phyloP scores from a whole-genome alignment of 2,888 invertebrate genomes.

The Trissolcus brochymenae region DNA sequence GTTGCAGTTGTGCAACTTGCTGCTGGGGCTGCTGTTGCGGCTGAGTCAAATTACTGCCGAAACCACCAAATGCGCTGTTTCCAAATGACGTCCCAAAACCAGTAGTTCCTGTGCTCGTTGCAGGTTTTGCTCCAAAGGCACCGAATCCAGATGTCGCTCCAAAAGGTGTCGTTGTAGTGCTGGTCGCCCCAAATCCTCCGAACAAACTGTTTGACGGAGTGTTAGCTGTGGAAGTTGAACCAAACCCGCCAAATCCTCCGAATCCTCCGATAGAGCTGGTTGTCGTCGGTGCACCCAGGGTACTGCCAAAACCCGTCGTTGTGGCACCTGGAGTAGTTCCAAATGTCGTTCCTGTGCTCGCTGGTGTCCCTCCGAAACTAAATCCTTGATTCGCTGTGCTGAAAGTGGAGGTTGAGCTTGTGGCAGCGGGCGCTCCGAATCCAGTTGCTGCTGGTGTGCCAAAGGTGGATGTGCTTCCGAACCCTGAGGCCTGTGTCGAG shows the following conservation, averaged over 20 bases:
- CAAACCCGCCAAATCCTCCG: conserved; percentile 71
- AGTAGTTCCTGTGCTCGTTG: conserved; percentile 76
- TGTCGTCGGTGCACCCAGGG: conserved; percentile 66
- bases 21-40: conserved; percentile 59
- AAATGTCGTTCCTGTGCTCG: conserved; percentile 74
- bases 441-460: conserved; percentile 75
- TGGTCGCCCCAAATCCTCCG: conserved; percentile 77
- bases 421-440: conserved; percentile 76
- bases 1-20: conserved; percentile 73
- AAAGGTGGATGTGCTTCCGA: conserved; percentile 77
- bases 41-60: conserved; percentile 66
- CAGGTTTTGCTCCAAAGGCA: conserved; percentile 77
- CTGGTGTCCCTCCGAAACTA: conserved; percentile 73
- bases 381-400: conserved; percentile 56
- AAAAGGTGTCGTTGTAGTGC: conserved; percentile 74
- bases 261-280: conserved; percentile 66
- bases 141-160: conserved; percentile 77
- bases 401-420: conserved; percentile 55
- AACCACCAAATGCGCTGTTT: conserved; percentile 63
- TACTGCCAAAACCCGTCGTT: conserved; percentile 64
- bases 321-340: conserved; percentile 71
- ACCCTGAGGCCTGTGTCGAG: conserved; percentile 71
- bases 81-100: conserved; percentile 69
- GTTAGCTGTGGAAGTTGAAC: conserved; percentile 68
- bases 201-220: conserved; percentile 75